phyloP scores from a whole-genome alignment of 2,888 invertebrate genomes.

The Coremacera marginata region DNA sequence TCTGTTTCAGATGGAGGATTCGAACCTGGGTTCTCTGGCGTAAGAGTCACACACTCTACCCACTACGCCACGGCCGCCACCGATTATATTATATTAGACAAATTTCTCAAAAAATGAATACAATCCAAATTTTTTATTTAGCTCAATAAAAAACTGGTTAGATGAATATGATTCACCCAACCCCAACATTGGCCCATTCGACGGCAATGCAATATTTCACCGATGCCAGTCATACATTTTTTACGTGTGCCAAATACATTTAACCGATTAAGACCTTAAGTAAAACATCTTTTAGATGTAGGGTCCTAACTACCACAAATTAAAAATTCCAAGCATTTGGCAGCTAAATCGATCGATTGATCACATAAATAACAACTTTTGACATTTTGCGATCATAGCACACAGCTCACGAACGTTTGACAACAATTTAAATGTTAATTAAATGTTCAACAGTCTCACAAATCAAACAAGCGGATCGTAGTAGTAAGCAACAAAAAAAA shows the following conservation, averaged over 20 bases:
- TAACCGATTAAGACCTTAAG: background rate
- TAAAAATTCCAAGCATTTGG: background rate
- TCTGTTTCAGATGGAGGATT: too few relatives aligned
- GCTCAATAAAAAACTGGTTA: too few relatives aligned
- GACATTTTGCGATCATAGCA: background rate
- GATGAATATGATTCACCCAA: too few relatives aligned
- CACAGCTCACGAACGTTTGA: background rate
- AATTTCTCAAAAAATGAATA: too few relatives aligned
- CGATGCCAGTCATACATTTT: background rate
- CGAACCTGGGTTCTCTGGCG: too few relatives aligned
- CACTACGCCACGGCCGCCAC: too few relatives aligned
- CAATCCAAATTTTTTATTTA: too few relatives aligned
- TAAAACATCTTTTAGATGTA: background rate
- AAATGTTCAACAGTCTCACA: background rate
- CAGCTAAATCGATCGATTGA: background rate
- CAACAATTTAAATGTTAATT: slow-evolving; percentile 20
- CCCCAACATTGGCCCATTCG: too few relatives aligned
- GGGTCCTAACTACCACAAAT: background rate
- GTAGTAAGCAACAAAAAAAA: background rate
- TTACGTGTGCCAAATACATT: background rate
- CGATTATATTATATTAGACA: too few relatives aligned
- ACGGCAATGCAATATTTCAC: background rate
- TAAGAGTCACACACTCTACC: too few relatives aligned
- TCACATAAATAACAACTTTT: slow-evolving; percentile 1
- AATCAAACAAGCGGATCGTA: slow-evolving; percentile 5